These are phyloP conservation scores for Volucella inflata DNA, from an alignment of 2,888 invertebrate species.

Conservation along the genomic window DNA sequence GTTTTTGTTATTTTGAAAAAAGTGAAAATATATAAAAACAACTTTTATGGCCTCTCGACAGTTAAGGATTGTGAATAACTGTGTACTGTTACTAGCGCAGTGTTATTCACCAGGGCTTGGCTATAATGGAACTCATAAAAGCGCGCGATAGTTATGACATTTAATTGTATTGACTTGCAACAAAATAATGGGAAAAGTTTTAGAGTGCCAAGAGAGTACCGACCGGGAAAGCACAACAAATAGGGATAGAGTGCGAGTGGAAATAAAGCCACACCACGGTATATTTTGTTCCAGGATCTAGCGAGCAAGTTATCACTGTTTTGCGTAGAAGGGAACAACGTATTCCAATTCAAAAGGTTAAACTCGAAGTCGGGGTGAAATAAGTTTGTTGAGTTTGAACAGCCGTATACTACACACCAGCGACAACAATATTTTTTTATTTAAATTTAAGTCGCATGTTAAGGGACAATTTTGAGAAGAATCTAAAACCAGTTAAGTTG, in stretches of 20 bases:
- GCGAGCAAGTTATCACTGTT: slow-evolving; percentile 40
- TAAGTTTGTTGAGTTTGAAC: too few relatives aligned
- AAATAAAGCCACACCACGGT: slow-evolving; percentile 66
- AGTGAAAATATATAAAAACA: slow-evolving; percentile 37
- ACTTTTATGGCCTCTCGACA: slow-evolving; percentile 59
- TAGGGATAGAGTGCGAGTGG: slow-evolving; percentile 33
- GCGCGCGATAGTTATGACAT: slow-evolving; percentile 74
- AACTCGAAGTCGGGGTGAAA: too few relatives aligned
- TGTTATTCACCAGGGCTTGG: slow-evolving; percentile 21
- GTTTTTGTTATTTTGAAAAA: neutral
- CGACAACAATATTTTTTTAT: too few relatives aligned
- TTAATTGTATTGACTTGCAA: slow-evolving; percentile 74
- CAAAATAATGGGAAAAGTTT: slow-evolving; percentile 73
- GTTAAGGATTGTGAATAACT: neutral
- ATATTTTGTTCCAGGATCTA: slow-evolving; percentile 25
- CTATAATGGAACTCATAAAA: slow-evolving; percentile 70
- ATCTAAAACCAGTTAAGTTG: too few relatives aligned
- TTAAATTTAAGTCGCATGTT: too few relatives aligned
- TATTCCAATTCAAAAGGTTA: too few relatives aligned
- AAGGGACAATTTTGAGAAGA: too few relatives aligned
- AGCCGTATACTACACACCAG: too few relatives aligned
- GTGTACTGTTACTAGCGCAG: slow-evolving; percentile 5
- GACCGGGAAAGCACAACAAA: slow-evolving; percentile 67
- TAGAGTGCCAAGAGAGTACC: slow-evolving; percentile 59
- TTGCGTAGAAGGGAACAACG: neutral